These are phyloP conservation scores for Colinus virginianus DNA, from an alignment of 2,113 vertebrate genomes.

Conservation along the genomic window DNA sequence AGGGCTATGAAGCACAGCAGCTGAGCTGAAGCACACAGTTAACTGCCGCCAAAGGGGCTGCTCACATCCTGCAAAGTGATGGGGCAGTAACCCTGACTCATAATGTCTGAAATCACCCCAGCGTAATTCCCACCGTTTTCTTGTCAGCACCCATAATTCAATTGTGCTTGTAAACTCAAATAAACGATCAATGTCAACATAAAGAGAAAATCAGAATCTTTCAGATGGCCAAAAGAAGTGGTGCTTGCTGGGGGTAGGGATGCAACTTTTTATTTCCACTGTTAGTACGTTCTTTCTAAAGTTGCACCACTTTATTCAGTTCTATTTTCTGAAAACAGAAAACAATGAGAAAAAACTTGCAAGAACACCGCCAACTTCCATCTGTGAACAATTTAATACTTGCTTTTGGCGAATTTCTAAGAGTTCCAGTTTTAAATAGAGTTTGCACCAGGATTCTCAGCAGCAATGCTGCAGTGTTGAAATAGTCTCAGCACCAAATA, in stretches of 20 bases:
- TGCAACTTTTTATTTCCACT: constrained; percentile 29
- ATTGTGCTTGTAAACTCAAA: constrained; percentile 47
- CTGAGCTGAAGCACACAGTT: neutral
- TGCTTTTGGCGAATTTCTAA: constrained; percentile 55
- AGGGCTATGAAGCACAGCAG: neutral
- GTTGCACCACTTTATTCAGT: constrained; percentile 4
- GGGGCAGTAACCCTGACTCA: constrained; percentile 47
- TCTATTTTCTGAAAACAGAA: constrained; percentile 38
- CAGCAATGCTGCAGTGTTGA: constrained; percentile 20
- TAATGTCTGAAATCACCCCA: constrained; percentile 17
- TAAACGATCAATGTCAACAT: constrained; percentile 30
- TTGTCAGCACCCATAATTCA: constrained; percentile 56
- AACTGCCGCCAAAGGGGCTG: constrained; percentile 6
- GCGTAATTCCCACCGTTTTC: constrained; percentile 44
- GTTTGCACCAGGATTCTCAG: constrained; percentile 33
- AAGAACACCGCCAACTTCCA: constrained; percentile 52
- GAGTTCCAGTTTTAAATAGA: constrained; percentile 47
- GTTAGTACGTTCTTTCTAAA: neutral
- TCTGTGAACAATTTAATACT: constrained; percentile 61
- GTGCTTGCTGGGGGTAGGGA: neutral
- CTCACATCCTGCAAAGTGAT: constrained; percentile 50
- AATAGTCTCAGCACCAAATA: constrained; percentile 2
- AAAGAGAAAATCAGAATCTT: constrained; percentile 20
- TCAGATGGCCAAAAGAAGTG: constrained; percentile 4
- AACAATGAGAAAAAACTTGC: constrained; percentile 51